Evolutionary conservation across 2,113 vertebrate species (phyloP).

Genomic region (Cyanoliseus patagonus): DNA sequence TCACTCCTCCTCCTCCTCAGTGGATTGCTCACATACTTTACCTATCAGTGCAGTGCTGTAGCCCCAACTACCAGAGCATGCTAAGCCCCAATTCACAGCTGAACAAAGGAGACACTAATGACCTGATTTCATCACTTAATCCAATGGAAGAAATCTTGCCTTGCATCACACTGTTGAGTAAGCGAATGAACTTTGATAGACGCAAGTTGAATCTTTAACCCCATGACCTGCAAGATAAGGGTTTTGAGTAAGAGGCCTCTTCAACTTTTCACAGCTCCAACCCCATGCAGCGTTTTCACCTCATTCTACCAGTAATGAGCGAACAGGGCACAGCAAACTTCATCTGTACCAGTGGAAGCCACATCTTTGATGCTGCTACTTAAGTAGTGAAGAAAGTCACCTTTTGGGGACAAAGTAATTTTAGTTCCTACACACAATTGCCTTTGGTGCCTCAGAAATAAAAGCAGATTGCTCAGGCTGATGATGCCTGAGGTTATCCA

Average conservation of each 20-base stretch:
- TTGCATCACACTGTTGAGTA: not conserved
- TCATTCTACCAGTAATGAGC: not conserved
- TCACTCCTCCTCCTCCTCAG: not conserved
- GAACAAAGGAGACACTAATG: constrained; percentile 10
- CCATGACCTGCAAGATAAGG: not conserved
- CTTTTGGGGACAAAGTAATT: not conserved
- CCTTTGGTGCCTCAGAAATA: rapidly evolving
- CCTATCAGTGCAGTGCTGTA: not conserved
- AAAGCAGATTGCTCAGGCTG: not conserved
- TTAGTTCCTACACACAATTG: not conserved
- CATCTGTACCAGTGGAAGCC: not conserved
- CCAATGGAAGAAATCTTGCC: not conserved
- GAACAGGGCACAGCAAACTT: not conserved
- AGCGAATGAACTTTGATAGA: not conserved
- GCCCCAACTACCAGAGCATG: not conserved
- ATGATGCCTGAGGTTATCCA: not conserved
- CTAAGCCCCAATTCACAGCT: not conserved
- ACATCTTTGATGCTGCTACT: not conserved
- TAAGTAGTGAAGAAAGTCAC: not conserved
- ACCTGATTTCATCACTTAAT: constrained; percentile 37
- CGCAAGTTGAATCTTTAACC: not conserved
- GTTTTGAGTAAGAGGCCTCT: not conserved
- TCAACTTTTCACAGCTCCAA: not conserved
- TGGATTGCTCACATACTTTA: constrained; percentile 20
- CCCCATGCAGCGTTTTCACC: not conserved